Base-by-base conservation (phyloP, 2,113 vertebrate genomes). In the Columba janthina region DNA sequence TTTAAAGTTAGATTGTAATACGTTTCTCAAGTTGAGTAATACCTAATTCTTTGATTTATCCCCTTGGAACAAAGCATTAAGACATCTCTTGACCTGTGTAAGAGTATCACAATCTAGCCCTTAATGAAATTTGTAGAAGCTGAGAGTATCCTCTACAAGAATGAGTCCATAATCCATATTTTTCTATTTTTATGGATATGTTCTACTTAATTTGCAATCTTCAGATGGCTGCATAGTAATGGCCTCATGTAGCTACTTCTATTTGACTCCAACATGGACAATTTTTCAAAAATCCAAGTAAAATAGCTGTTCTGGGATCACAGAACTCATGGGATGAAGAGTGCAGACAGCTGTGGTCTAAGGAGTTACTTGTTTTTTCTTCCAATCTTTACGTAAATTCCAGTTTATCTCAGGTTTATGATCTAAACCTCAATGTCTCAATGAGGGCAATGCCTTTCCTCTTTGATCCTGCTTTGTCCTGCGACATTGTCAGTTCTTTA, bases 31-130 rank as follows among this genome's bases (percentile, higher is more conserved):
- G 31, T 71, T 80, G 64, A 61, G 54, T 73, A 78, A 66, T 88
- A 88, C 28, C 29, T 57, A 70, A 72, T 84, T 94, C 44, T 94
- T 93, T 90, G 65, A 94, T 53, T 93, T 92, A 81, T n/a, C 73
- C 28, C 48, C 61, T 65, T 92, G 83, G 53, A 88, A 92, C 81
- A 57, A 88, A 95, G 79, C 54, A 95, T 61, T 89, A 92, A 92
- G 88, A 81, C 64, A 89, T 53, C 61, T 86, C 61, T 86, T 84
- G 44, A 79, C 61, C 82, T 10, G 12, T 38, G 26, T 67, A 85
- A 90, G 29, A 64, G 17, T 88, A 89, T 74, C 89, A 87, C 65
- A 92, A 54, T 79, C 66, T 85, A 90, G 70, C 12, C 10, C 50
- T 84, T 79, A 85, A 74, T 65, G 61, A 93, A 94, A 88, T 81